Evolutionary conservation across 2,888 invertebrate species (phyloP).

Genomic region (Gandaritis pyraliata): DNA sequence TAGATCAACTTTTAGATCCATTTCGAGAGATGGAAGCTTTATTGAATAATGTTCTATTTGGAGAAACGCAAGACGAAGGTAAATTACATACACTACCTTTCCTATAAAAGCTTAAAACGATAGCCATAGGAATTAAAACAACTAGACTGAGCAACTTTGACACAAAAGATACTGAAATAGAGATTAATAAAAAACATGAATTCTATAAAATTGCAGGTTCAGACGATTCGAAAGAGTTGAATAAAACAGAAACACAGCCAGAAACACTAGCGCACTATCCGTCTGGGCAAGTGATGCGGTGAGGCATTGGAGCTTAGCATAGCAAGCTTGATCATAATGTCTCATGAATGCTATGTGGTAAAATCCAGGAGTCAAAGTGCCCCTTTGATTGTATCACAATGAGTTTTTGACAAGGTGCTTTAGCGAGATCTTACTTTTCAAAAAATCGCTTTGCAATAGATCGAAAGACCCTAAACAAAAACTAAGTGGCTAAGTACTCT

Average conservation of each 20-base stretch:
- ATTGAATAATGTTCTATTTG: slow-evolving; percentile 32
- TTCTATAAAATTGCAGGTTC: background rate
- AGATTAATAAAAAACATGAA: too few relatives aligned
- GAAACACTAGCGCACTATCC: slow-evolving; percentile 42
- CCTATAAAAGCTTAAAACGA: too few relatives aligned
- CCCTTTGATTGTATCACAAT: too few relatives aligned
- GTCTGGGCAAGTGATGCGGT: slow-evolving; percentile 53
- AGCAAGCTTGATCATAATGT: background rate
- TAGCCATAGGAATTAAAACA: too few relatives aligned
- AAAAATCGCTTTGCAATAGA: too few relatives aligned
- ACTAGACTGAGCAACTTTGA: too few relatives aligned
- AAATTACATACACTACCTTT: background rate
- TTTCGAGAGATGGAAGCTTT: slow-evolving; percentile 12
- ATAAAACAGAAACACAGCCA: background rate
- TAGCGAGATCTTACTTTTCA: too few relatives aligned
- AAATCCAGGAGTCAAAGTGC: slow-evolving; percentile 5
- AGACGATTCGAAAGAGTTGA: background rate
- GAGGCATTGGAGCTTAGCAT: slow-evolving; percentile 11
- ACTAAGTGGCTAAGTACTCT: too few relatives aligned
- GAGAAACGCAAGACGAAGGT: slow-evolving; percentile 11
- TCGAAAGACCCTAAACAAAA: too few relatives aligned
- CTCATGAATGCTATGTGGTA: slow-evolving; percentile 15
- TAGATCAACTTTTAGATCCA: slow-evolving; percentile 28
- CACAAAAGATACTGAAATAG: too few relatives aligned
- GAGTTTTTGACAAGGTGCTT: too few relatives aligned